Evolutionary conservation across 2,888 invertebrate species (phyloP), one percentile per base, ranked within the genome.

Genomic region (Drosophila villosipedis): DNA sequence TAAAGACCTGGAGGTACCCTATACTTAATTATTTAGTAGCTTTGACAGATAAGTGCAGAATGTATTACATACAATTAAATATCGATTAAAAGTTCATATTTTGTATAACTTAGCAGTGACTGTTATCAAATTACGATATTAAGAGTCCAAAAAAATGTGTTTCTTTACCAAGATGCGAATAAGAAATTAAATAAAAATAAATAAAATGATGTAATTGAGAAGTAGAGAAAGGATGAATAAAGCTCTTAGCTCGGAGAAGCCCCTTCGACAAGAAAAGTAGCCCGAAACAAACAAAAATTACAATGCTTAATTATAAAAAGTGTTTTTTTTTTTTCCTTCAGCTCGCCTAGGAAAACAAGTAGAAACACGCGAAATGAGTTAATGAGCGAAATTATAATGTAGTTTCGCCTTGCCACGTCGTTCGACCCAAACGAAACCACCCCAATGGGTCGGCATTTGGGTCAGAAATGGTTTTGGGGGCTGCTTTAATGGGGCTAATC

Each of bases 261-360:
- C 37, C 52, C n/a, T 22, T 39, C 49, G 22, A 47, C 53, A 65
- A 47, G 31, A 58, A 76, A 54, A 63, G 68, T 58, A 61, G 43
- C 82, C 67, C 82, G 69, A 81, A 81, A 78, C 72, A 84, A 87
- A 88, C 83, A 88, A 74, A 85, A 90, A 88, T 85, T 90, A 83
- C 85, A 89, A 75, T 76, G 89, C 90, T 88, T 85, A 90, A 85
- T 85, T 85, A 90, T 90, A 80, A 88, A 88, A 90, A 87, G 90
- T 87, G 84, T 87, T 89, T 84, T 85, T 89, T 25, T 25, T 89
- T 86, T 65, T 73, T 65, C 66, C 50, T 53, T 43, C 47, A 12
- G 33, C 47, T 28, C 47, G 57, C 31, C 37, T 50, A 43, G 78
- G 65, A 77, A 68, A 78, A 78, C 73, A 57, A 68, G 61, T 67